Base-by-base conservation (phyloP, 2,888 invertebrate genomes). In the Meghimatium bilineatum region DNA sequence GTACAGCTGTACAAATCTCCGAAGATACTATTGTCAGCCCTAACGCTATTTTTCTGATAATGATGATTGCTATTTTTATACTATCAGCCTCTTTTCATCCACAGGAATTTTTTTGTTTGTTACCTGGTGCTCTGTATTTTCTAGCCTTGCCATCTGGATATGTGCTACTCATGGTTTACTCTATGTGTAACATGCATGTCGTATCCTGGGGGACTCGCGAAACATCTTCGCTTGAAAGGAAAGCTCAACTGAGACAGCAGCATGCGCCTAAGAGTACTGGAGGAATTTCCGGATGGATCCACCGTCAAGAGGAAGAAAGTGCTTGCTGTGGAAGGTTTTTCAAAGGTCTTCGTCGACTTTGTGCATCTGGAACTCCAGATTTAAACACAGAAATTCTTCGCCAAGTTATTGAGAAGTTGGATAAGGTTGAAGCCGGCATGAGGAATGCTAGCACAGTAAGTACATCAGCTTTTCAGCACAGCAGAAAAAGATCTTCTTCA, bases 71-170 rank as follows among this genome's bases (percentile, higher is more conserved):
- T 17, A 89, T 92, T 38, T 92, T 93, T 86, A 75, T 90, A 17
- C 87, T 92, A 44, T 90, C 93, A 6, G 91, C 90, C 12, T 23
- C 88, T 2, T 87, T 91, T 67, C 93, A 93, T 88, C 93, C 93
- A 8, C 91, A 93, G 56, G 93, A 93, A 86, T 92, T 92, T 85
- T 86, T 89, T 38, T 90, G 90, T 85, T 86, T 93, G 20, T 86
- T 91, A 23, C 89, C 87, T 52, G 91, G 91, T 63, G 84, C 95
- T 17, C 87, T 98, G 74, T 98, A 98, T 93, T 97, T 96, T 92
- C 96, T 98, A 74, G 97, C 97, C 20, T 97, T 98, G 82, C 98
- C 98, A 0, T 97, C 97, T 87, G 98, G 98, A 96, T 98, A 98
- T 94, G 96, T 98, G 95, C 94, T 98, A 92, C 95, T 98, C 81